Conservation (phyloP, 2,797 vertebrate species). For the Dipus sagitta region DNA sequence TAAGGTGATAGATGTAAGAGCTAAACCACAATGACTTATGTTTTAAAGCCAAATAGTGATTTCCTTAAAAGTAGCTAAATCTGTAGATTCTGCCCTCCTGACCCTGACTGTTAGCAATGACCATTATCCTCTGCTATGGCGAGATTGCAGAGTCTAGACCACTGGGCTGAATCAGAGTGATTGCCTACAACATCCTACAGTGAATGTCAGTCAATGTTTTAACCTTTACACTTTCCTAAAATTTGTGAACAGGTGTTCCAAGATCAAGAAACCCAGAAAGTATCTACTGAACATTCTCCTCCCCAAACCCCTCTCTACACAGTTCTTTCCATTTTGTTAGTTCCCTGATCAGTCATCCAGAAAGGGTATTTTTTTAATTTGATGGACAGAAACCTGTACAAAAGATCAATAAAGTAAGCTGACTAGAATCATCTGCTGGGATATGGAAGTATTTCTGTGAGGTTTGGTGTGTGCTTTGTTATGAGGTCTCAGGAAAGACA, state of each 20-base stretch:
- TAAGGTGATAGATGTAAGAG: neutral
- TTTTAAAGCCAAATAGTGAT: slow-evolving; percentile 59
- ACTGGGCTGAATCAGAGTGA: neutral
- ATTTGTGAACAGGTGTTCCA: slow-evolving; percentile 1
- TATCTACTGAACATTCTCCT: neutral
- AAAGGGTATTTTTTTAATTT: neutral
- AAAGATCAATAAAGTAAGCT: slow-evolving; percentile 54
- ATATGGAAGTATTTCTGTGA: slow-evolving; percentile 44
- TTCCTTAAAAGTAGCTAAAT: slow-evolving; percentile 61
- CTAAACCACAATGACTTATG: slow-evolving; percentile 11
- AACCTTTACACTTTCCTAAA: neutral
- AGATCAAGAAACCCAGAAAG: slow-evolving; percentile 11
- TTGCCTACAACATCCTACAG: neutral
- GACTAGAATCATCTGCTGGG: slow-evolving; percentile 40
- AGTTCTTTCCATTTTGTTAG: neutral
- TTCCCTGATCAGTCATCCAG: neutral
- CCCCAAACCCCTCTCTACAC: neutral
- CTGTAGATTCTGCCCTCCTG: slow-evolving; percentile 3
- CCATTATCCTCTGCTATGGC: neutral
- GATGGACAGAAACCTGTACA: slow-evolving; percentile 45
- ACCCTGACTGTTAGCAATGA: neutral
- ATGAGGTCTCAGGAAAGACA: slow-evolving; percentile 56
- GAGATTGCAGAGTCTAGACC: neutral
- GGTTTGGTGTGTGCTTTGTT: slow-evolving; percentile 21
- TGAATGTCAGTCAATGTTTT: neutral